Conservation (phyloP, 2,888 invertebrate genomes). For the Heteropelma amictum region DNA sequence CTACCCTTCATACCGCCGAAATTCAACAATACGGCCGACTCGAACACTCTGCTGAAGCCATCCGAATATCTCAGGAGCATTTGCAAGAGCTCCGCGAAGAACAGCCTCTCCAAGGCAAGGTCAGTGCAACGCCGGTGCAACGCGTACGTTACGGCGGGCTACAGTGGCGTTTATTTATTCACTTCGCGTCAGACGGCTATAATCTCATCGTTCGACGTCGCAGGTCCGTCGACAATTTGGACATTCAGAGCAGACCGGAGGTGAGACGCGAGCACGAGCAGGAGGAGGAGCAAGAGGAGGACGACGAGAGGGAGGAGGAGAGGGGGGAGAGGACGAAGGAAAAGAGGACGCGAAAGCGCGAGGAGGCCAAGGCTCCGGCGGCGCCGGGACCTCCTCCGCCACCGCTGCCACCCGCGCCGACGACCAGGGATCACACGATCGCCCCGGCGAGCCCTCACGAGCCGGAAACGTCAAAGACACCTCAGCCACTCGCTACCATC, state of each 20-base stretch:
- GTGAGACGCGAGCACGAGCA: slow-evolving; percentile 50
- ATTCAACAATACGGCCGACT: slow-evolving; percentile 88
- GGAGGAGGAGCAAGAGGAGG: slow-evolving; percentile 40
- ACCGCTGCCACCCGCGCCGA: slow-evolving; percentile 74
- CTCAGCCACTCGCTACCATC: slow-evolving; percentile 90
- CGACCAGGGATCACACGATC: slow-evolving; percentile 35
- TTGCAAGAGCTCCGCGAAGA: slow-evolving; percentile 77
- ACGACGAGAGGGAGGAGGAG: slow-evolving; percentile 51
- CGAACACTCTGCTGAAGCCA: slow-evolving; percentile 93
- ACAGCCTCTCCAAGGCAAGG: slow-evolving; percentile 75
- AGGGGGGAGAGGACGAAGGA: slow-evolving; percentile 53
- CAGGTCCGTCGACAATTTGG: slow-evolving; percentile 76
- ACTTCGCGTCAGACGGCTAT: background rate
- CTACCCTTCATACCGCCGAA: slow-evolving; percentile 95
- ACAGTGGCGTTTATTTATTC: background rate
- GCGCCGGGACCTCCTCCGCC: slow-evolving; percentile 80
- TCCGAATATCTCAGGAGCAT: slow-evolving; percentile 94
- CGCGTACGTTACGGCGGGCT: no score
- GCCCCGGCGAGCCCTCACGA: slow-evolving; percentile 67
- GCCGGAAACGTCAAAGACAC: slow-evolving; percentile 79
- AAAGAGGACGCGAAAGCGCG: slow-evolving; percentile 45
- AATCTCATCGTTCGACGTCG: background rate
- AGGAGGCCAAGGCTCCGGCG: slow-evolving; percentile 57
- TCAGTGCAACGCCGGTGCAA: slow-evolving; percentile 53
- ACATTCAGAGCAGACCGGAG: slow-evolving; percentile 70